Percentiles rank a stretch among this genome's conserved stretches.
These are phyloP conservation scores for Plecturocebus donacophilus DNA, from an alignment of 2,113 vertebrate species.

Conservation along the genomic window DNA sequence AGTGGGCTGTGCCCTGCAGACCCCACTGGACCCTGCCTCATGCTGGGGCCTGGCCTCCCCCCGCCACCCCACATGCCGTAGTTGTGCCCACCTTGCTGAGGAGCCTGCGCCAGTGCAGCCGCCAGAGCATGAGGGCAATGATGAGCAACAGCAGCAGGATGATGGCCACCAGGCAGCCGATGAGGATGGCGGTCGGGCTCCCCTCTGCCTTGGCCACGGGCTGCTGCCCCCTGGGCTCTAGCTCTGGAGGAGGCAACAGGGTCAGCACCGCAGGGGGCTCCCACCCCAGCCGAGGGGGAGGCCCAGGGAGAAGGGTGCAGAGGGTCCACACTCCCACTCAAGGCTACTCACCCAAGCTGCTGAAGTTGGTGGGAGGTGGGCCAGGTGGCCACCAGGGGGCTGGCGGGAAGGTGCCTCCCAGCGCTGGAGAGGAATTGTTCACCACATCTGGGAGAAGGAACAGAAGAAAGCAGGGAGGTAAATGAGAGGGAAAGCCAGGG, in stretches of 20 bases:
- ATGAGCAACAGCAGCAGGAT: conserved; percentile 93
- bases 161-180: conserved; percentile 95
- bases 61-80: accelerated
- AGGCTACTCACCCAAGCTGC: conserved; percentile 70
- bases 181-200: conserved; percentile 93
- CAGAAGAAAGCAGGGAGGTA: background rate
- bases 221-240: conserved; percentile 80
- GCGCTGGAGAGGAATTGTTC: conserved; percentile 64
- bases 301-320: background rate
- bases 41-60: background rate
- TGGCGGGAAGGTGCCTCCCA: conserved; percentile 68
- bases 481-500: background rate
- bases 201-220: conserved; percentile 92
- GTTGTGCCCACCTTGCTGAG: conserved; percentile 89
- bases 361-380: conserved; percentile 74
- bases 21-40: background rate
- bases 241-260: conserved; percentile 46
- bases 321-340: background rate
- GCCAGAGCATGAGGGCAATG: conserved; percentile 95
- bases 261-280: background rate
- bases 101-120: conserved; percentile 95
- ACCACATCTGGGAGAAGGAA: conserved; percentile 57
- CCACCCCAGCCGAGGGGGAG: background rate
- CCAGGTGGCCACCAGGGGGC: conserved; percentile 76
- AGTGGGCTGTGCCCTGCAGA: background rate